These are phyloP conservation scores for Tridacna gigas DNA, from an alignment of 2,888 invertebrate genomes.

Conservation along the genomic window DNA sequence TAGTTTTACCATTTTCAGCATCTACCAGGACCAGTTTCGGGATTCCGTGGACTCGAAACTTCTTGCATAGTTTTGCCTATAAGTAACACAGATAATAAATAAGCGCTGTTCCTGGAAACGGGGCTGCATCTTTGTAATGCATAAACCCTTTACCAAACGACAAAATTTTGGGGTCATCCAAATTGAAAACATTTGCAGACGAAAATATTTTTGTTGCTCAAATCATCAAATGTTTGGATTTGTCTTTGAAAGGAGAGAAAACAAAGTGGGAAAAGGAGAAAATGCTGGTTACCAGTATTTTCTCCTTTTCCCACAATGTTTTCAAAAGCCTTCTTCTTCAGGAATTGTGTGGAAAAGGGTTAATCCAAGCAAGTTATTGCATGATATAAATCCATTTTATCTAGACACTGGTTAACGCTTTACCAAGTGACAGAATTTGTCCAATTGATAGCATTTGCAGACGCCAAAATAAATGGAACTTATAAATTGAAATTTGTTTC, in stretches of 20 bases:
- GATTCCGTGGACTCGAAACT: conserved; percentile 91
- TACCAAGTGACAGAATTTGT: background rate
- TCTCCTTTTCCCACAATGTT: conserved; percentile 1
- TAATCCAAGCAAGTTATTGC: background rate
- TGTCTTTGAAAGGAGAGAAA: too few species aligned
- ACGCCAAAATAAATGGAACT: too few species aligned
- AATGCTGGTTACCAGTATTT: background rate
- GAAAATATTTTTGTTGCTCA: too few species aligned
- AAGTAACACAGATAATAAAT: conserved; percentile 48
- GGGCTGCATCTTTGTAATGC: too few species aligned
- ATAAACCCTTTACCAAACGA: too few species aligned
- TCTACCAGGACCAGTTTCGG: conserved; percentile 91
- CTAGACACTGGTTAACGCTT: background rate
- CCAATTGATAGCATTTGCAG: too few species aligned
- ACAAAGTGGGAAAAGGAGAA: background rate
- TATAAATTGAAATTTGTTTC: too few species aligned
- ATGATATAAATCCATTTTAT: background rate
- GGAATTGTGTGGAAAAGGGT: background rate
- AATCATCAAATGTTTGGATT: too few species aligned
- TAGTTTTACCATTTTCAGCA: conserved; percentile 88
- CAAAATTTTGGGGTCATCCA: too few species aligned
- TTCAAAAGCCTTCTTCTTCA: too few species aligned
- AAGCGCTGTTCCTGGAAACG: too few species aligned
- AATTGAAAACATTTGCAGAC: too few species aligned
- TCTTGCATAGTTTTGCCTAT: conserved; percentile 91